Evolutionary conservation across 2,888 invertebrate species (phyloP), one percentile per base, ranked within the genome.

Genomic region (Athalia cordata): DNA sequence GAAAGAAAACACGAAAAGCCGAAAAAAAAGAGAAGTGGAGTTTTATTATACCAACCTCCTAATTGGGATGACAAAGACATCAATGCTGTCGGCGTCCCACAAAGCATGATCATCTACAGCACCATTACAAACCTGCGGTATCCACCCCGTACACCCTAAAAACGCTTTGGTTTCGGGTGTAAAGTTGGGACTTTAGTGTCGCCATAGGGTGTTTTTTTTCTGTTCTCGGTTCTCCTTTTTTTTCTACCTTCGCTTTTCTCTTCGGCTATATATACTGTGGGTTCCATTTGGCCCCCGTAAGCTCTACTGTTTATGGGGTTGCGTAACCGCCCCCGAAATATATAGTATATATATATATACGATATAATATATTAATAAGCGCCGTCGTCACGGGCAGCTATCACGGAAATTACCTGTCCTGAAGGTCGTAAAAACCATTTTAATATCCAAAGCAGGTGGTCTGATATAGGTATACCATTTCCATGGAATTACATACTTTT

Each of bases 31-130:
- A n/a, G n/a, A 29, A 29, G 29, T 29, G 29, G 80, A 80, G 82
- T 83, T 89, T 89, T 89, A 89, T 82, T 84, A 84, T 29, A 29
- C 29, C 29, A 29, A 29, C 84, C 81, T 86, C 86, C 89, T 89
- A 89, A 89, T 89, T 89, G 87, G 88, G 87, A 88, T 87, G 87
- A 89, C 88, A 89, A 88, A 89, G 89, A 89, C 88, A 87, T 89
- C 88, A 89, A 87, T 88, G 87, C 29, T 29, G 29, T 88, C 87
- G 88, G 87, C 84, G 80, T 64, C 80, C 82, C 80, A 88, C 85
- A 87, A 86, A 87, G 85, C 75, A 50, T 81, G 82, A 83, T 83
- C 83, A 83, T 29, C 29, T 29, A 29, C 29, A 29, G 29, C 29
- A 29, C 29, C 29, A 29, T 29, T 29, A 29, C 29, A 29, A 29